phyloP scores from a whole-genome alignment of 2,113 vertebrate species.

The Platichthys stellatus region DNA sequence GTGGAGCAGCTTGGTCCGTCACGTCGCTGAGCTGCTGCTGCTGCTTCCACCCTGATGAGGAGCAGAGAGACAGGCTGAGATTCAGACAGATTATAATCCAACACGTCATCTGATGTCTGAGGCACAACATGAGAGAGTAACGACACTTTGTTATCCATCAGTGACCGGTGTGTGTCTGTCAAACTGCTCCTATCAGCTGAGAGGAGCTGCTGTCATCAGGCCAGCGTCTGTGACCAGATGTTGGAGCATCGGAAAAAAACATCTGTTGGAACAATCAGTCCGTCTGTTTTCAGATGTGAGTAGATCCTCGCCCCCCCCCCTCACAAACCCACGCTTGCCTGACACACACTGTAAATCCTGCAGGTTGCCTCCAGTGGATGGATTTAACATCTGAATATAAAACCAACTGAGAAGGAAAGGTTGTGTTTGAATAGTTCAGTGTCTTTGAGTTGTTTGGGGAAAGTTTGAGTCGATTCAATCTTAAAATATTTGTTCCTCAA shows the following conservation, averaged over 20 bases:
- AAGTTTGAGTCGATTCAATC: neutral
- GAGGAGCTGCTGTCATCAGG: constrained; percentile 8
- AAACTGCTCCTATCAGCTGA: constrained; percentile 26
- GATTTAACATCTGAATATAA: too few species aligned
- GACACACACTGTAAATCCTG: neutral
- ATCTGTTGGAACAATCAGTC: constrained; percentile 52
- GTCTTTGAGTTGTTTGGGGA: neutral
- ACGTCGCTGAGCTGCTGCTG: constrained; percentile 83
- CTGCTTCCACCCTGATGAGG: constrained; percentile 66
- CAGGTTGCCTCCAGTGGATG: neutral
- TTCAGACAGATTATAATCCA: constrained; percentile 48
- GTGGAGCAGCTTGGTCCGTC: constrained; percentile 57
- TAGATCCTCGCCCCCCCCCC: neutral
- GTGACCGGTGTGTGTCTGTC: constrained; percentile 40
- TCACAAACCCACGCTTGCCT: neutral
- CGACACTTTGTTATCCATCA: constrained; percentile 19
- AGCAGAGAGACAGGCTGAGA: constrained; percentile 1
- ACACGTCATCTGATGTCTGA: constrained; percentile 8
- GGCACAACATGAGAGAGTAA: constrained; percentile 1
- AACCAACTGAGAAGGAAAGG: neutral
- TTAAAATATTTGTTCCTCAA: too few species aligned
- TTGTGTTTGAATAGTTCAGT: neutral
- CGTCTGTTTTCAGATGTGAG: constrained; percentile 20
- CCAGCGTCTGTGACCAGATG: constrained; percentile 47
- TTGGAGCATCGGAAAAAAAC: constrained; percentile 61